Evolutionary conservation across 2,888 invertebrate species (phyloP).

Genomic region (Dusona sp.): DNA sequence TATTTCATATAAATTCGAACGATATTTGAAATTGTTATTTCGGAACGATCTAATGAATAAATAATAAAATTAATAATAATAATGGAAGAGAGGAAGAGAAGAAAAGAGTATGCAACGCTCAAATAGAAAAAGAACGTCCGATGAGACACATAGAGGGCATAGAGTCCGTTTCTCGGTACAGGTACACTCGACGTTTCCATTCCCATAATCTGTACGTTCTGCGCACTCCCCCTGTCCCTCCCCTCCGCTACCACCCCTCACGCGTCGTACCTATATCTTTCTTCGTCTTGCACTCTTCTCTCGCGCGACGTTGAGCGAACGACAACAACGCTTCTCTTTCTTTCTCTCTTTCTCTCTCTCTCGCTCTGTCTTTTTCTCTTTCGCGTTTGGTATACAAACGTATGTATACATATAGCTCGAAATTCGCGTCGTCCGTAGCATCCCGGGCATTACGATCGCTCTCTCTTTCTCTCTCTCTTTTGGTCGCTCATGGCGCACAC

Average conservation of each 20-base stretch:
- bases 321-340: slow-evolving; percentile 17
- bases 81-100: neutral
- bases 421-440: slow-evolving; percentile 35
- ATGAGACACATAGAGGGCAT: slow-evolving; percentile 13
- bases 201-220: slow-evolving; percentile 62
- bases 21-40: neutral
- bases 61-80: neutral
- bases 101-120: neutral
- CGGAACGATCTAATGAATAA: neutral
- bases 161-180: slow-evolving; percentile 10
- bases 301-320: slow-evolving; percentile 13
- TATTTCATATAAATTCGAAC: neutral
- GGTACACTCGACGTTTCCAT: slow-evolving; percentile 45
- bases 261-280: slow-evolving; percentile 5
- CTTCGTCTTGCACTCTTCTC: slow-evolving; percentile 5
- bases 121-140: neutral
- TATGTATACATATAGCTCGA: slow-evolving; percentile 29
- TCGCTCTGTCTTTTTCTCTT: slow-evolving; percentile 15
- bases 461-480: slow-evolving; percentile 12
- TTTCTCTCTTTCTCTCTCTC: slow-evolving; percentile 7
- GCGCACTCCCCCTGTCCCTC: slow-evolving; percentile 20
- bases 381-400: neutral
- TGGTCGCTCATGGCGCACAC: slow-evolving; percentile 49
- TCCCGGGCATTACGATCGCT: slow-evolving; percentile 1
- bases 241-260: neutral